These are phyloP conservation scores for Apamea crenata DNA, from an alignment of 2,888 invertebrate species.

Conservation along the genomic window DNA sequence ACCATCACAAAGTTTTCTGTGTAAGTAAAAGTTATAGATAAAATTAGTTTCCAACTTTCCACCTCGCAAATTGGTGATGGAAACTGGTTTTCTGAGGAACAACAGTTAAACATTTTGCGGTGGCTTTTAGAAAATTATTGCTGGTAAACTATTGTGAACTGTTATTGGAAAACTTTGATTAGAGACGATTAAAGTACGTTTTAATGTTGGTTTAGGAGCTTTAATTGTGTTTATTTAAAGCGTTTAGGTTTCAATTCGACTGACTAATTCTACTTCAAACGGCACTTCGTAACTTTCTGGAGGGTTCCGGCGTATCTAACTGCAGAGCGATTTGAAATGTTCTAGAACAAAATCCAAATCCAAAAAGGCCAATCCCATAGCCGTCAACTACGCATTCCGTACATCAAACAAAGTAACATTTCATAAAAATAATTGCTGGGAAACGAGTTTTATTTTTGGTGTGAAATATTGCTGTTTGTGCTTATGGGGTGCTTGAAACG, in stretches of 20 bases:
- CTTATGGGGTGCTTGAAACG: too few species aligned
- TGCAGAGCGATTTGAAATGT: not conserved
- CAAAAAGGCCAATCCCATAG: not conserved
- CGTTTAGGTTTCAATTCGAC: constrained; percentile 17
- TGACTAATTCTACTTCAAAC: constrained; percentile 26
- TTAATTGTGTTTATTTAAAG: constrained; percentile 3
- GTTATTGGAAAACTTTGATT: constrained; percentile 62
- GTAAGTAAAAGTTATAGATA: constrained; percentile 48
- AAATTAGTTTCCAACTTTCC: constrained; percentile 58
- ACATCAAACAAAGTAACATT: not conserved
- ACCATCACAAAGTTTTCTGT: constrained; percentile 38
- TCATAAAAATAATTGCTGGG: too few species aligned
- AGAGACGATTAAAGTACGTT: constrained; percentile 23
- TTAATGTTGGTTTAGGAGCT: constrained; percentile 37
- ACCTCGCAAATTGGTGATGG: constrained; percentile 37
- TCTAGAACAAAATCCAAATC: not conserved
- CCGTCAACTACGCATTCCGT: not conserved
- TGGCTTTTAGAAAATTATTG: constrained; percentile 37
- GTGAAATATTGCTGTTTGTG: too few species aligned
- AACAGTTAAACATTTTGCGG: constrained; percentile 42
- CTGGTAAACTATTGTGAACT: constrained; percentile 46
- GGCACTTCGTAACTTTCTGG: constrained; percentile 15
- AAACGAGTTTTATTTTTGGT: too few species aligned
- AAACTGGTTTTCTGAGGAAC: constrained; percentile 40
- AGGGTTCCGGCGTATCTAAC: not conserved